These are phyloP conservation scores for Campylomormyrus numenius DNA, from an alignment of 2,113 vertebrate genomes.

Conservation along the genomic window DNA sequence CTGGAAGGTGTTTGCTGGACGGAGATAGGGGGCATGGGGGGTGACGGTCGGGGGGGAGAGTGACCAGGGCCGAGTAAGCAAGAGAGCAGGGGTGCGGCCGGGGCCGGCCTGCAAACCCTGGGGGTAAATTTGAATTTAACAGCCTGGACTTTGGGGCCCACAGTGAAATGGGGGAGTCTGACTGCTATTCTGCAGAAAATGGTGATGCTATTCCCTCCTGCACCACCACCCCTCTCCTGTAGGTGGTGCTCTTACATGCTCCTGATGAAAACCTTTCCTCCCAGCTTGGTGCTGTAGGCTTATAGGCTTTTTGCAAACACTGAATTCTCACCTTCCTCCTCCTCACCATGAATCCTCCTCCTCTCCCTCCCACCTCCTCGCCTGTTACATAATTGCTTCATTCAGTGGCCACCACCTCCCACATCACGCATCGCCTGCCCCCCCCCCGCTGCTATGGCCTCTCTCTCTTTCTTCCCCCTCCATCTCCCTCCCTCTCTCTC, in stretches of 20 bases:
- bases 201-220: neutral
- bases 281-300: neutral
- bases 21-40: neutral
- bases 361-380: neutral
- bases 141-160: neutral
- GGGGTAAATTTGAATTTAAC: neutral
- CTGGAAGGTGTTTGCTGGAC: conserved; percentile 73
- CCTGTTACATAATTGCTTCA: neutral
- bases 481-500: neutral
- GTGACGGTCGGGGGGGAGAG: neutral
- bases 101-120: neutral
- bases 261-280: neutral
- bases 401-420: neutral
- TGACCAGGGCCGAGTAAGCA: neutral
- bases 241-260: neutral
- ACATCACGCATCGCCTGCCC: neutral
- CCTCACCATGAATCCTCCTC: neutral
- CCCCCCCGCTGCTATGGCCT: neutral
- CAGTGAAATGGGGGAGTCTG: neutral
- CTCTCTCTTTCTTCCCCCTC: neutral
- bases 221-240: neutral
- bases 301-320: neutral
- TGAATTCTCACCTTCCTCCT: neutral
- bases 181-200: neutral
- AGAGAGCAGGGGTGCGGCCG: neutral